Evolutionary conservation across 2,888 invertebrate genomes (phyloP).

Genomic region (Melanotus villosus): DNA sequence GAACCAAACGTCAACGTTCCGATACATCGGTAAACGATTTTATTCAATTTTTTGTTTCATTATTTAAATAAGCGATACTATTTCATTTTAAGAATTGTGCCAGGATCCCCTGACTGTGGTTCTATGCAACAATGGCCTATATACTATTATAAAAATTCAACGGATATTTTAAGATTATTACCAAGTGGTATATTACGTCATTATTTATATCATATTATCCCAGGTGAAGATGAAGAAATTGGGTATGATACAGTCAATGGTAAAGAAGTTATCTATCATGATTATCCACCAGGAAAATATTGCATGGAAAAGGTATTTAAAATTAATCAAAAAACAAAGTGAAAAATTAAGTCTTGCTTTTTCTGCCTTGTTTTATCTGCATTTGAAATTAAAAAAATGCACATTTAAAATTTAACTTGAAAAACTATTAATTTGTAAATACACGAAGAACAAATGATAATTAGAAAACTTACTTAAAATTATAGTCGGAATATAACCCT

Average conservation of each 20-base stretch:
- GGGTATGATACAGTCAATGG: slow-evolving; percentile 65
- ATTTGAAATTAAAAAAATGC: too few relatives aligned
- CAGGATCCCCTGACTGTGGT: slow-evolving; percentile 80
- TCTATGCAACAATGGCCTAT: slow-evolving; percentile 79
- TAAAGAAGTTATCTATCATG: slow-evolving; percentile 75
- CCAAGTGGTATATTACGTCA: slow-evolving; percentile 83
- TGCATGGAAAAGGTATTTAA: slow-evolving; percentile 82
- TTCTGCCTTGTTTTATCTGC: not conserved
- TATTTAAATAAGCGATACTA: too few relatives aligned
- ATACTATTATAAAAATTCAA: slow-evolving; percentile 74
- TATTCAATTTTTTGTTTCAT: too few relatives aligned
- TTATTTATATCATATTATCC: slow-evolving; percentile 74
- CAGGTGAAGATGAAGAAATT: slow-evolving; percentile 64
- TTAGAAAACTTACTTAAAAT: too few relatives aligned
- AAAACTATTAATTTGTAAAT: too few relatives aligned
- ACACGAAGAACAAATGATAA: too few relatives aligned
- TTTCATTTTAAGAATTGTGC: slow-evolving; percentile 71
- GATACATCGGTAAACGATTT: too few relatives aligned
- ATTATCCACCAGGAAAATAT: slow-evolving; percentile 83
- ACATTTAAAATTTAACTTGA: too few relatives aligned
- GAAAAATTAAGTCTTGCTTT: slow-evolving; percentile 29
- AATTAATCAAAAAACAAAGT: too few relatives aligned
- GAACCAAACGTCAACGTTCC: slow-evolving; percentile 71
- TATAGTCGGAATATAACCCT: too few relatives aligned
- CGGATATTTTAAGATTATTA: slow-evolving; percentile 76